Conservation (phyloP, 1,140 invertebrate genomes). For the Heterodera carotae region DNA sequence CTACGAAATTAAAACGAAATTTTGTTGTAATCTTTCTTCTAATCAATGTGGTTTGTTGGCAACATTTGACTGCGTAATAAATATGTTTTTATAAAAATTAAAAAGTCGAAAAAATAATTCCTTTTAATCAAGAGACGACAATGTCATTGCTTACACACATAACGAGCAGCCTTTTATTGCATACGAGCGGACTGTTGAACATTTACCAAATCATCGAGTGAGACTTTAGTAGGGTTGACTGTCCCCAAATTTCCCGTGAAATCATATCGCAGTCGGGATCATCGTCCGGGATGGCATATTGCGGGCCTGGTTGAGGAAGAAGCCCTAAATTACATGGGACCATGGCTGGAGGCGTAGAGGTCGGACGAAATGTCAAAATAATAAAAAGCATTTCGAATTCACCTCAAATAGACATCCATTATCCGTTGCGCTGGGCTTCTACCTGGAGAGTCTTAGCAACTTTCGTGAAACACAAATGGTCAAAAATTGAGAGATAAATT, state of each 20-base stretch:
- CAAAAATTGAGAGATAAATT: no score
- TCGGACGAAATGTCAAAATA: no score
- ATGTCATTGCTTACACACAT: neutral
- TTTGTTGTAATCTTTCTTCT: neutral
- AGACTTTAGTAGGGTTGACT: no score
- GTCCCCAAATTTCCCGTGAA: neutral
- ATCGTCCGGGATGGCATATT: no score
- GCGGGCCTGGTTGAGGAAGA: no score
- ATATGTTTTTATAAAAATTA: no score
- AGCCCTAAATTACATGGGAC: no score
- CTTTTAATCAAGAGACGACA: neutral
- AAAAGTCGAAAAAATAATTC: neutral
- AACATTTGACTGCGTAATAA: neutral
- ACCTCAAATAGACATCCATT: slow-evolving; percentile 19
- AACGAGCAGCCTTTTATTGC: neutral
- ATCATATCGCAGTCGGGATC: no score
- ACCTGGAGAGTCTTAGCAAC: slow-evolving; percentile 56
- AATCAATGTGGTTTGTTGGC: neutral
- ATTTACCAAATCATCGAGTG: neutral
- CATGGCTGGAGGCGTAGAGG: no score
- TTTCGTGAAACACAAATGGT: slow-evolving; percentile 59
- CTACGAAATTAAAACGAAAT: neutral
- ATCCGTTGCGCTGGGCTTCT: slow-evolving; percentile 51
- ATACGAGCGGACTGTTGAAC: neutral
- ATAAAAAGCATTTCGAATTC: no score